Percentiles rank a stretch among this genome's conserved stretches.
These are phyloP conservation scores for Cartodere bifasciata DNA, from an alignment of 2,888 invertebrate species.

Conservation along the genomic window DNA sequence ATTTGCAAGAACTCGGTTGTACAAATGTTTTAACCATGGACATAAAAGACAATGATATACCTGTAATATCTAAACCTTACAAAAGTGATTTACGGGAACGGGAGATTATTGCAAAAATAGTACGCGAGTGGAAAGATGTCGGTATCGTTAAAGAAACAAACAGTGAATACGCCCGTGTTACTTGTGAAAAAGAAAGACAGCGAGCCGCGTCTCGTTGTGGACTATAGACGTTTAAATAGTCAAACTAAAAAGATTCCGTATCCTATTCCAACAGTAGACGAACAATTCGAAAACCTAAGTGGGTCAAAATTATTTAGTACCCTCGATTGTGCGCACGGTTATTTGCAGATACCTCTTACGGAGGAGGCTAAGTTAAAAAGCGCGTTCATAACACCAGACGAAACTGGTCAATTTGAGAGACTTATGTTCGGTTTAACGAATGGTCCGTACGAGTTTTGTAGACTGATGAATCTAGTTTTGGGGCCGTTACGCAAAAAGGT, in stretches of 20 bases:
- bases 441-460: constrained; percentile 11
- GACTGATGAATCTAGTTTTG: background rate
- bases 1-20: background rate
- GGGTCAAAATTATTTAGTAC: constrained; percentile 9
- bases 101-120: constrained; percentile 9
- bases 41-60: constrained; percentile 1
- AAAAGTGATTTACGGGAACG: constrained; percentile 7
- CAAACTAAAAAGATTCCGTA: constrained; percentile 12
- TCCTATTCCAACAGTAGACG: constrained; percentile 12
- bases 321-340: constrained; percentile 11
- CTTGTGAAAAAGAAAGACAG: constrained; percentile 17
- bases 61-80: constrained; percentile 11
- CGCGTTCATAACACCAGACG: constrained; percentile 23
- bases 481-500: background rate
- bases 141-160: constrained; percentile 13
- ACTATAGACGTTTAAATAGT: constrained; percentile 14
- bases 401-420: constrained; percentile 18
- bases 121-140: constrained; percentile 10
- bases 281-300: constrained; percentile 8
- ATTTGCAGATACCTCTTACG: constrained; percentile 12
- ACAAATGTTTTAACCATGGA: background rate
- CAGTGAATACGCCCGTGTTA: constrained; percentile 14
- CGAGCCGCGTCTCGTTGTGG: constrained; percentile 16
- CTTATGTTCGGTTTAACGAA: constrained; percentile 23
- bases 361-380: constrained; percentile 18